Evolutionary conservation across 2,113 vertebrate genomes (phyloP), one percentile per base, ranked within the genome.

Genomic region (Bubalus kerabau): DNA sequence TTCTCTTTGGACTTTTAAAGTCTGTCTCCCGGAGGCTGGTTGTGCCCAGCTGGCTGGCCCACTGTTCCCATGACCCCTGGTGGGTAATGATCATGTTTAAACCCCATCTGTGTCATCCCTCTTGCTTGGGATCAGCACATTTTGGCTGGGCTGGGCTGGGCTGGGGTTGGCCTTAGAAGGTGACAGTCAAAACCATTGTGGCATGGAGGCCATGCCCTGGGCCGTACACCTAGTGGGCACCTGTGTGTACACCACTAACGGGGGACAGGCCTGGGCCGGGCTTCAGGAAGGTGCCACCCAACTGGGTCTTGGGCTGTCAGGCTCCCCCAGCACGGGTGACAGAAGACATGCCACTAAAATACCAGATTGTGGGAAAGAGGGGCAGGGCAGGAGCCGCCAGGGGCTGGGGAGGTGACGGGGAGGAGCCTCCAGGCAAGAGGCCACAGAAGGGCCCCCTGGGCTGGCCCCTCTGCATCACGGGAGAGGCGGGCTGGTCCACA

Each of bases 241-340:
- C 59, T n/a, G 15, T 4, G 23, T 36, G 7, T 5, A 2, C 1
- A 3, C 28, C 7, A 0, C 46, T 14, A 1, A 36, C 11, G 13
- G 1, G 7, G 46, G 3, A 11, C 26, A 8, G 6, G 9, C 71
- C 57, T 30, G 46, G 36, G 48, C 59, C 2, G 32, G 59, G 43
- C 50, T 74, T 14, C 43, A 24, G 52, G 54, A 67, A n/a, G 56
- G 21, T 16, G 2, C 26, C 11, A 2, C 19, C 56, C 28, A 9
- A 9, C 23, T 62, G 78, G 62, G 54, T 17, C 30, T 6, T 3
- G 6, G 78, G 23, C n/a, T 4, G 19, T 17, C 17, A 10, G 59
- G 54, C 12, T 88, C 1, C 64, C 50, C 50, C 82, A 48, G 52
- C 67, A 86, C 11, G 5, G 3, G 5, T 12, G 16, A 67, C 48